Percentiles rank a stretch among this genome's conserved stretches.
These are phyloP conservation scores for Cyclophora punctaria DNA, from an alignment of 2,888 invertebrate species.

Conservation along the genomic window DNA sequence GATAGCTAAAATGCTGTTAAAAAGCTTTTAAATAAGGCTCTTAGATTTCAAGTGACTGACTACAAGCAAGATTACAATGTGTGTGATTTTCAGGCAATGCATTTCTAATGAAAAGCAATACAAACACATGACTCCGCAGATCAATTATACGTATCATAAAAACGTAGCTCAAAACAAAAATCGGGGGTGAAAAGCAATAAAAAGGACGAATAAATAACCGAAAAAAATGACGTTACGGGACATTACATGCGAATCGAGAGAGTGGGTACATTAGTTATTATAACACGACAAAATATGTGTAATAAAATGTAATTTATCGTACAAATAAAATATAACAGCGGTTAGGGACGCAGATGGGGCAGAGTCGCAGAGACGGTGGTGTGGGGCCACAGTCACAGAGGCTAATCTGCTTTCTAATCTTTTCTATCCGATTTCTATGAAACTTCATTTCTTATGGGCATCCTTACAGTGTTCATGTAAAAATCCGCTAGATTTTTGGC, in stretches of 20 bases:
- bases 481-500: no score
- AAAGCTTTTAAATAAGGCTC: no score
- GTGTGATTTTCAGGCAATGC: no score
- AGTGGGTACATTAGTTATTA: slow-evolving; percentile 76
- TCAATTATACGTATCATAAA: slow-evolving; percentile 22
- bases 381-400: slow-evolving; percentile 20
- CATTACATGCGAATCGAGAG: slow-evolving; percentile 72
- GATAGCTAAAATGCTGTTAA: no score
- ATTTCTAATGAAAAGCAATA: no score
- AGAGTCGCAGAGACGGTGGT: slow-evolving; percentile 25
- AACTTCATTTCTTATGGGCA: no score
- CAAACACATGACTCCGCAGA: neutral
- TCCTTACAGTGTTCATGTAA: no score
- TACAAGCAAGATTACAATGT: no score
- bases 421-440: no score
- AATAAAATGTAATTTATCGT: slow-evolving; percentile 75
- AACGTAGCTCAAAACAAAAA: slow-evolving; percentile 29
- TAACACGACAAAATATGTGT: slow-evolving; percentile 77
- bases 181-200: slow-evolving; percentile 49
- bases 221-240: slow-evolving; percentile 58
- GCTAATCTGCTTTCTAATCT: neutral
- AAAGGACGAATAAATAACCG: slow-evolving; percentile 58
- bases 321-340: slow-evolving; percentile 75
- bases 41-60: no score
- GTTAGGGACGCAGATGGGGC: slow-evolving; percentile 73